Conservation (phyloP, 1,140 invertebrate species). For the Drosophila bocqueti region DNA sequence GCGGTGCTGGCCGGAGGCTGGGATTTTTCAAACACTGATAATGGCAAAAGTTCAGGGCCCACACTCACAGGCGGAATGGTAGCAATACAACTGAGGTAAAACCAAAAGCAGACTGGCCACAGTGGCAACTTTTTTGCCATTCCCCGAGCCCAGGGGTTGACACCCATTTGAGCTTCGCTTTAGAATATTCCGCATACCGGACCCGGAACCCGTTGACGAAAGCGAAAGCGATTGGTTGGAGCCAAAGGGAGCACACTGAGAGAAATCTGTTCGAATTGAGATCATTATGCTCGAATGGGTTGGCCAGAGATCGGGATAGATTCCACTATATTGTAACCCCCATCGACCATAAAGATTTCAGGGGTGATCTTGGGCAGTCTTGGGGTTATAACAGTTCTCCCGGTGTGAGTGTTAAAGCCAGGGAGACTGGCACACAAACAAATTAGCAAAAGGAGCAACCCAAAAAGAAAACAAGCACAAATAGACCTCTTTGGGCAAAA, state of each 20-base stretch:
- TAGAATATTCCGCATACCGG: constrained; percentile 55
- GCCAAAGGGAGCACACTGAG: constrained; percentile 6
- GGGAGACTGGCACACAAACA: constrained; percentile 68
- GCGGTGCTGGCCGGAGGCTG: neutral
- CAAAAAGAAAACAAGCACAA: constrained; percentile 67
- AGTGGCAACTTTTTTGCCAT: constrained; percentile 53
- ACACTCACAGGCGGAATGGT: constrained; percentile 1
- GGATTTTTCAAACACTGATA: constrained; percentile 52
- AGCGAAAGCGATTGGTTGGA: constrained; percentile 47
- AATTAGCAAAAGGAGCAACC: constrained; percentile 77
- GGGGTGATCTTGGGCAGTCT: neutral
- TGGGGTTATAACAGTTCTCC: neutral
- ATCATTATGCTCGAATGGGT: neutral
- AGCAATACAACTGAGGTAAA: constrained; percentile 37
- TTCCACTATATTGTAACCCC: fast-evolving
- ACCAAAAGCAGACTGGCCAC: constrained; percentile 50
- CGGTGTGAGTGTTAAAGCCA: constrained; percentile 16
- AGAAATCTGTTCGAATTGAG: neutral
- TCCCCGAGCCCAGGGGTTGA: constrained; percentile 62
- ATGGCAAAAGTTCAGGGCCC: constrained; percentile 59
- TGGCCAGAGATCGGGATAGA: too few relatives aligned
- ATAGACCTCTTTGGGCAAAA: constrained; percentile 60
- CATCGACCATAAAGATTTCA: neutral
- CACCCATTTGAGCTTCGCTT: constrained; percentile 63
- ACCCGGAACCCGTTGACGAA: constrained; percentile 40